These are phyloP conservation scores for Holcopasites calliopsidis DNA, from an alignment of 1,140 invertebrate species.

Conservation along the genomic window DNA sequence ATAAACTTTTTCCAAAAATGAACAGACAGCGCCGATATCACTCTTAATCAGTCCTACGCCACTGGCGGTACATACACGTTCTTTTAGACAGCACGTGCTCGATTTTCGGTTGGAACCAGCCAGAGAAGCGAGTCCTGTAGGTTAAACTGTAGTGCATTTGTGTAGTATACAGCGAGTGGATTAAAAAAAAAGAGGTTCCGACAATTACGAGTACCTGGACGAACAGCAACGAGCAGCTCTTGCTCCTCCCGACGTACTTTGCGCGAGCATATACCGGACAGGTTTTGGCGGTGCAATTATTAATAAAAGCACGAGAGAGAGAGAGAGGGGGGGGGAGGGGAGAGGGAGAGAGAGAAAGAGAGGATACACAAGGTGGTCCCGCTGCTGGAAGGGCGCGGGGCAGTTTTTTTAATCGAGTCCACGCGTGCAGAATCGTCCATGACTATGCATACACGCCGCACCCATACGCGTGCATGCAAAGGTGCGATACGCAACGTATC, in stretches of 20 bases:
- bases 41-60: not conserved
- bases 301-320: too few relatives aligned
- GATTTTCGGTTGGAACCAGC: constrained; percentile 42
- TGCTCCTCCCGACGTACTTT: constrained; percentile 49
- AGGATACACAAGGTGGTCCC: constrained; percentile 55
- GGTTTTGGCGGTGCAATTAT: constrained; percentile 70
- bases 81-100: constrained; percentile 48
- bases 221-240: constrained; percentile 53
- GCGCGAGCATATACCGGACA: constrained; percentile 64
- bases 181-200: constrained; percentile 51
- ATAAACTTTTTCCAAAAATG: too few relatives aligned
- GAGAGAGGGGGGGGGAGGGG: too few relatives aligned
- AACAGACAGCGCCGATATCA: too few relatives aligned
- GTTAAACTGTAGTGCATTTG: constrained; percentile 39
- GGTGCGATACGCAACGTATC: constrained; percentile 25
- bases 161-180: constrained; percentile 54
- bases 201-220: constrained; percentile 58
- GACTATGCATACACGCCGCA: constrained; percentile 13
- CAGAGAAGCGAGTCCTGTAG: constrained; percentile 32
- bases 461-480: not conserved
- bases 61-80: not conserved
- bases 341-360: too few relatives aligned
- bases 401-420: constrained; percentile 33
- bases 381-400: constrained; percentile 29
- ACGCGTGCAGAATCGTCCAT: constrained; percentile 13